Base-by-base conservation (phyloP, 2,113 vertebrate genomes). In the Erythrocercus mccallii region DNA sequence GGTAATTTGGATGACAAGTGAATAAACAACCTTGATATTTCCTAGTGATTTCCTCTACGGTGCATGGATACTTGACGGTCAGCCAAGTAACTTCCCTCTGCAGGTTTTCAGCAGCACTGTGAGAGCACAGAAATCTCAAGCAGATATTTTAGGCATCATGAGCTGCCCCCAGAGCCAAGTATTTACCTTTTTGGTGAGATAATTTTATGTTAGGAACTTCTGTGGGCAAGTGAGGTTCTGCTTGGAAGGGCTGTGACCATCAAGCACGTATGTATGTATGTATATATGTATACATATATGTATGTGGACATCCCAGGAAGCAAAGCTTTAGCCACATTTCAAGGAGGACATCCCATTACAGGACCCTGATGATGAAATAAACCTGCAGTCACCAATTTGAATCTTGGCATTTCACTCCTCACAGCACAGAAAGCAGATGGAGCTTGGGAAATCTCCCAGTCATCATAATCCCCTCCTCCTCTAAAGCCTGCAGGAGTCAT, bases 221-320 rank as follows among this genome's bases (percentile, higher is more conserved):
- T 19, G 33, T 68, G 70, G 35, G 38, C 0, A 1, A 68, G 11
- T 0, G 0, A 38, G 20, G 38, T 35, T 81, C 28, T 85, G 25
- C 30, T 54, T 74, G 38, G 79, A 65, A 80, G 42, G 21, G 31
- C 37, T 73, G 37, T 94, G 62, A 82, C 37, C 61, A 80, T 31
- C 66, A 47, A 71, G 23, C 28, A 58, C 12, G 2, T 25, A 35
- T 2, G 0, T 31, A 19, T 18, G 7, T 48, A 15, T 40, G 4
- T 25, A n/a, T 2, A 0, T 31, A 16, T 40, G 4, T 25, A n/a
- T 2, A 0, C 28, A 16, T 20, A 7, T 40, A 24, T 2, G 1
- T 50, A 27, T 18, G 9, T 54, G 31, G 65, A 40, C 14, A 11
- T 37, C 15, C 20, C 37, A 54, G 58, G 25, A 68, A 76, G 5